Percentiles rank a stretch among this genome's conserved stretches.
These are phyloP conservation scores for Engraulis encrasicolus DNA, from an alignment of 2,113 vertebrate genomes.

Conservation along the genomic window DNA sequence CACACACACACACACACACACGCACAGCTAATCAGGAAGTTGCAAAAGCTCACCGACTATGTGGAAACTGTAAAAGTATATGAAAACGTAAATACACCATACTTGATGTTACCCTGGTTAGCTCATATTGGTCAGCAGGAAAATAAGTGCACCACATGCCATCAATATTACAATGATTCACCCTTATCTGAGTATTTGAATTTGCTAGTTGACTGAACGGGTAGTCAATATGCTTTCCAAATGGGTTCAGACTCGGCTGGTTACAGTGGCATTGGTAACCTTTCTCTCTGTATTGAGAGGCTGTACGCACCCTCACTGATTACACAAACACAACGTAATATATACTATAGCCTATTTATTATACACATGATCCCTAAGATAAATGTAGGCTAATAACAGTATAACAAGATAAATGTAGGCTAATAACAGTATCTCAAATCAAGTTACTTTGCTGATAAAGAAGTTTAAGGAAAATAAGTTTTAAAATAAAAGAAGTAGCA, in stretches of 20 bases:
- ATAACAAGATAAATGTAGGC: background rate
- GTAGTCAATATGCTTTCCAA: background rate
- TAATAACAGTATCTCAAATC: background rate
- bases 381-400: background rate
- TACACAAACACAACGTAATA: background rate
- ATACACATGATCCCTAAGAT: too few species aligned
- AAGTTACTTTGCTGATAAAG: background rate
- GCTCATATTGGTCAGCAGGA: background rate
- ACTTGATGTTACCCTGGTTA: too few species aligned
- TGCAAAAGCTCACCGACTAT: too few species aligned
- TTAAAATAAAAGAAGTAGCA: too few species aligned
- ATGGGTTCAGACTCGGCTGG: background rate
- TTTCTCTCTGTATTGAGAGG: background rate
- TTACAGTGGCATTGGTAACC: background rate
- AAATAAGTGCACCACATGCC: background rate
- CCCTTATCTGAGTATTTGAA: background rate
- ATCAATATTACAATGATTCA: slow-evolving; percentile 1
- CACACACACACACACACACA: too few species aligned
- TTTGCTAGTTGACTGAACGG: background rate
- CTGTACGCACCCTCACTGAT: background rate
- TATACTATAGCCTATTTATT: background rate
- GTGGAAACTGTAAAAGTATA: too few species aligned
- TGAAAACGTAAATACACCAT: too few species aligned
- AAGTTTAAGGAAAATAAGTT: background rate
- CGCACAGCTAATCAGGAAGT: too few species aligned